These are phyloP conservation scores for Charanyca ferruginea DNA, from an alignment of 2,888 invertebrate species.

Conservation along the genomic window DNA sequence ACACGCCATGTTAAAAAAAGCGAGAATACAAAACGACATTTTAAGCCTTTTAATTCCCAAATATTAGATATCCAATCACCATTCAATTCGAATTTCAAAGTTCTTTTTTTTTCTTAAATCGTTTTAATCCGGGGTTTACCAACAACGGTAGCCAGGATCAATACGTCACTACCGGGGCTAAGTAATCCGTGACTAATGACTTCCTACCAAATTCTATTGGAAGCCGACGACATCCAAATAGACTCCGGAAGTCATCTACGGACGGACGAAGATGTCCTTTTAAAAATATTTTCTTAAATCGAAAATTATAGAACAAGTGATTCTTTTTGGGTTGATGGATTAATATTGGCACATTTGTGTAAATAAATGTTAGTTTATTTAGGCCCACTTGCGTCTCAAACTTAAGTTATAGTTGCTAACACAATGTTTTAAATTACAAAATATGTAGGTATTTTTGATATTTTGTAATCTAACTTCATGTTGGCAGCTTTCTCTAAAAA, in stretches of 20 bases:
- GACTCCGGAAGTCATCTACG: constrained; percentile 56
- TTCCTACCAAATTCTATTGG: constrained; percentile 75
- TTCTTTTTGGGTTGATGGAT: background rate
- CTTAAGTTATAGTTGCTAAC: background rate
- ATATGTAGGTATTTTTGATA: too few species aligned
- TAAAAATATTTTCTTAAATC: constrained; percentile 48
- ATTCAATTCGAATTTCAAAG: background rate
- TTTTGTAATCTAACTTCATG: too few species aligned
- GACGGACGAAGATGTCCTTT: constrained; percentile 32
- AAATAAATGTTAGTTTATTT: background rate
- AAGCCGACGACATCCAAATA: constrained; percentile 73
- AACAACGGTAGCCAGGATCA: constrained; percentile 38
- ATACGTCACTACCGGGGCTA: constrained; percentile 56
- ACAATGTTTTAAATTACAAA: background rate
- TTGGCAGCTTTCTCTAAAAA: too few species aligned
- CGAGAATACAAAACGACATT: background rate
- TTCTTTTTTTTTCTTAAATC: background rate
- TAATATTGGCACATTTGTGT: background rate
- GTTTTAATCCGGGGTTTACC: constrained; percentile 38
- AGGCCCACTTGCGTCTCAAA: background rate
- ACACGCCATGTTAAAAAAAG: too few species aligned
- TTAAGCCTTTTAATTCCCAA: background rate
- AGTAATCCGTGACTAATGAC: constrained; percentile 76
- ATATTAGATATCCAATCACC: background rate
- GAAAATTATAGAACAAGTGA: constrained; percentile 3